Base-by-base conservation (phyloP, 2,888 invertebrate genomes). In the Epinotia bilunana region DNA sequence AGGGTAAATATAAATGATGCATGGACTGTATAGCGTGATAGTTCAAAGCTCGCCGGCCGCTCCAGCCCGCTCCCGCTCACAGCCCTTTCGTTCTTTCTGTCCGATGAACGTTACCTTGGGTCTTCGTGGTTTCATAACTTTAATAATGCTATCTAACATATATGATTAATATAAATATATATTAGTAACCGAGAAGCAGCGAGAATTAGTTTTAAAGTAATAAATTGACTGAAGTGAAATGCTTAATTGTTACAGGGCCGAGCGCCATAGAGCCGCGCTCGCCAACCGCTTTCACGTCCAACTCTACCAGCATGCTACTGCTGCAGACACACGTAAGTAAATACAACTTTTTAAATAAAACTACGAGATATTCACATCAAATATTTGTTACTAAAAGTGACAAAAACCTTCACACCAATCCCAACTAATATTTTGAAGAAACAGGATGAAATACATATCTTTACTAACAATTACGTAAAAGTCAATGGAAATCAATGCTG, bases 241-340 rank as follows among this genome's bases (percentile, higher is more conserved):
- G 86, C 89, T 81, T 81, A 78, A 77, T 88, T 91, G 90, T 94
- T 91, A 82, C 92, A 91, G 95, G 95, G 91, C 94, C 95, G 89
- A 95, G 94, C 93, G 93, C 93, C 86, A 85, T 91, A 87, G 94
- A 91, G 88, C 91, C 93, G 91, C 94, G 94, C 92, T 93, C 93
- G 90, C 94, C 95, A 95, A 90, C 94, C 94, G 91, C 94, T 83
- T 93, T 90, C 82, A 83, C 95, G 87, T 90, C 95, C 85, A 95
- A 94, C 89, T 94, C 95, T 88, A 95, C 98, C 97, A 98, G 97
- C 95, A 98, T 98, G 98, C 97, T 98, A 95, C 97, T 98, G 93
- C 96, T 98, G 95, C 98, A 98, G 95, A 97, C 98, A 94, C 98
- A 97, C 96, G 98, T 98, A 90, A 95, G 95, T 91, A 79, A 71